Evolutionary conservation across 2,797 vertebrate genomes (phyloP).

Genomic region (Tadarida brasiliensis): DNA sequence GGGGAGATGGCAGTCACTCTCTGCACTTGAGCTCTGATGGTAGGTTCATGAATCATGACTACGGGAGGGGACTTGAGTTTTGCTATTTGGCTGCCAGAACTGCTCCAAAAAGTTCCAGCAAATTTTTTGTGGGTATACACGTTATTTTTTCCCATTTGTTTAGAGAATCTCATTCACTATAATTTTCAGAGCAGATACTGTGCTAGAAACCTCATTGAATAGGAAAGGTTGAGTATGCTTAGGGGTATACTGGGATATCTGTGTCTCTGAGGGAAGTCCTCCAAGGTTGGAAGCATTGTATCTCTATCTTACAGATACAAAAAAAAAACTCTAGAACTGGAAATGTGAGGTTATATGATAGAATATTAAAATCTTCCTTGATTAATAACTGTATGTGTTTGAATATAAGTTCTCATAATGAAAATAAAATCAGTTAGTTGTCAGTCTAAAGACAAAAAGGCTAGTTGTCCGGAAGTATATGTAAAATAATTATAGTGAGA

Average conservation of each 20-base stretch:
- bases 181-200: background rate
- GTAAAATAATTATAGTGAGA: background rate
- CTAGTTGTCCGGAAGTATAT: background rate
- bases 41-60: background rate
- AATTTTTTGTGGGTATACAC: background rate
- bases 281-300: background rate
- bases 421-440: constrained; percentile 19
- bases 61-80: background rate
- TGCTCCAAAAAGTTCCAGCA: background rate
- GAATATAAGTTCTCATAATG: background rate
- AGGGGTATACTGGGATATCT: background rate
- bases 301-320: background rate
- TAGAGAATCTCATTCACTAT: background rate
- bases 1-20: accelerated
- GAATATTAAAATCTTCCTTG: background rate
- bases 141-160: background rate
- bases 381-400: constrained; percentile 17
- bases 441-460: constrained; percentile 11
- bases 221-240: background rate
- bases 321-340: background rate
- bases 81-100: background rate
- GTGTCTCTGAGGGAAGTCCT: background rate
- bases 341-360: background rate
- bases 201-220: background rate
- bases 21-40: background rate